Evolutionary conservation across 2,113 vertebrate species (phyloP).

Genomic region (Mus pahari): DNA sequence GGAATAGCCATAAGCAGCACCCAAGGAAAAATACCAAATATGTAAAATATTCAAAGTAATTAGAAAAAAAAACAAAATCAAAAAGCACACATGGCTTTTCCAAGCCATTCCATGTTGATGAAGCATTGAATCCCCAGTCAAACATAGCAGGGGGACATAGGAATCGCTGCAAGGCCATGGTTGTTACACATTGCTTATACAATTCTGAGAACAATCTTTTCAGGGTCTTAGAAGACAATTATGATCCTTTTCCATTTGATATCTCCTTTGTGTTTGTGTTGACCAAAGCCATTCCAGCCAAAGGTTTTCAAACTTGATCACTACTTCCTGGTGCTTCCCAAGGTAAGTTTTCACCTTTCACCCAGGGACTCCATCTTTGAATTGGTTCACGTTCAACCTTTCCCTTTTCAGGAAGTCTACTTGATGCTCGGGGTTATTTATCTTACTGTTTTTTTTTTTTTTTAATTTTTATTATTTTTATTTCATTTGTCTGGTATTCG

Average conservation of each 20-base stretch:
- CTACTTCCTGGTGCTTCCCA: not conserved
- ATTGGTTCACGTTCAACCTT: not conserved
- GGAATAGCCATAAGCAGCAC: not conserved
- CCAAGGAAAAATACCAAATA: not conserved
- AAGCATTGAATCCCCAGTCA: not conserved
- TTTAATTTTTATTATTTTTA: not conserved
- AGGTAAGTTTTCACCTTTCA: constrained; percentile 35
- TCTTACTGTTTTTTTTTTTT: not conserved
- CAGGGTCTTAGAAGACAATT: not conserved
- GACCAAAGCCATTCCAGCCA: not conserved
- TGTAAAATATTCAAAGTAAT: not conserved
- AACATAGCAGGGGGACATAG: not conserved
- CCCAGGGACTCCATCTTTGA: not conserved
- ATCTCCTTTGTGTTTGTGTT: not conserved
- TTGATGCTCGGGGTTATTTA: constrained; percentile 1
- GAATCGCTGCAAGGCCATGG: not conserved
- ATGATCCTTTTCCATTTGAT: not conserved
- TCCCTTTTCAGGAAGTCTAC: constrained; percentile 6
- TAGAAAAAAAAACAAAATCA: not conserved
- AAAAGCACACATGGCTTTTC: not conserved
- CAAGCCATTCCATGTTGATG: not conserved
- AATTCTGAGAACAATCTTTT: not conserved
- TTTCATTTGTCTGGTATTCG: too few relatives aligned
- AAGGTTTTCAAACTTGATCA: not conserved
- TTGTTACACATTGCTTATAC: not conserved